phyloP scores from a whole-genome alignment of 2,888 invertebrate species.

The Coleophora flavipennella region DNA sequence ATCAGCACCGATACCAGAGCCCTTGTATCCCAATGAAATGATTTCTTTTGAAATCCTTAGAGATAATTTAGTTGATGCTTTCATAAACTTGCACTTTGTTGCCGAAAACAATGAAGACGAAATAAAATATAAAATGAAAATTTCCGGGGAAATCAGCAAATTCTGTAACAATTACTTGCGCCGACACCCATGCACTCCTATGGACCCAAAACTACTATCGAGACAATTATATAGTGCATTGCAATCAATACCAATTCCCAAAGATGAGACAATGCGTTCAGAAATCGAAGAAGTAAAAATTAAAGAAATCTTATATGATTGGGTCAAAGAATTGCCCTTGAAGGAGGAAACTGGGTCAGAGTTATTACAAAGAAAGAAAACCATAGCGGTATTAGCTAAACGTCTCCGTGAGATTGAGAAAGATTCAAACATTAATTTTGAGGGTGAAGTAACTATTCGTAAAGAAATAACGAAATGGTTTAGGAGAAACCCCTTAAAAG shows the following conservation, averaged over 20 bases:
- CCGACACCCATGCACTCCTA: slow-evolving; percentile 23
- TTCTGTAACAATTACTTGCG: slow-evolving; percentile 38
- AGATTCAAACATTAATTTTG: slow-evolving; percentile 11
- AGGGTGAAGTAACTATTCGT: slow-evolving; percentile 19
- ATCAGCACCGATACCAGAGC: slow-evolving; percentile 23
- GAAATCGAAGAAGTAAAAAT: slow-evolving; percentile 33
- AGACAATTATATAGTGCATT: slow-evolving; percentile 30
- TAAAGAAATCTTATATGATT: slow-evolving; percentile 32
- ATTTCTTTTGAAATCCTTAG: slow-evolving; percentile 35
- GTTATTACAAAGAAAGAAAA: slow-evolving; percentile 25
- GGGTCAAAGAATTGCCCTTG: slow-evolving; percentile 30
- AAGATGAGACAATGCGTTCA: slow-evolving; percentile 27
- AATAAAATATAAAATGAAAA: slow-evolving; percentile 27
- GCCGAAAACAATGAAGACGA: slow-evolving; percentile 21
- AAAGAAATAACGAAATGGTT: slow-evolving; percentile 31
- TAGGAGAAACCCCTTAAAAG: slow-evolving; percentile 25
- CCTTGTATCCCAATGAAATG: slow-evolving; percentile 24
- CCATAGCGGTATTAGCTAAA: slow-evolving; percentile 28
- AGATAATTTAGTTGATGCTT: slow-evolving; percentile 42
- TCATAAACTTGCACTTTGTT: slow-evolving; percentile 34
- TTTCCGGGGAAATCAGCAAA: slow-evolving; percentile 28
- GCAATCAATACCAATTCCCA: slow-evolving; percentile 29
- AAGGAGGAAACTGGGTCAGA: slow-evolving; percentile 18
- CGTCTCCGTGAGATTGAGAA: slow-evolving; percentile 33
- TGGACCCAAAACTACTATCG: slow-evolving; percentile 26